A percentile compares a stretch with the other conserved stretches of the same genome.
phyloP scores from a whole-genome alignment of 2,113 vertebrate genomes.

The Oryzias curvinotus region DNA sequence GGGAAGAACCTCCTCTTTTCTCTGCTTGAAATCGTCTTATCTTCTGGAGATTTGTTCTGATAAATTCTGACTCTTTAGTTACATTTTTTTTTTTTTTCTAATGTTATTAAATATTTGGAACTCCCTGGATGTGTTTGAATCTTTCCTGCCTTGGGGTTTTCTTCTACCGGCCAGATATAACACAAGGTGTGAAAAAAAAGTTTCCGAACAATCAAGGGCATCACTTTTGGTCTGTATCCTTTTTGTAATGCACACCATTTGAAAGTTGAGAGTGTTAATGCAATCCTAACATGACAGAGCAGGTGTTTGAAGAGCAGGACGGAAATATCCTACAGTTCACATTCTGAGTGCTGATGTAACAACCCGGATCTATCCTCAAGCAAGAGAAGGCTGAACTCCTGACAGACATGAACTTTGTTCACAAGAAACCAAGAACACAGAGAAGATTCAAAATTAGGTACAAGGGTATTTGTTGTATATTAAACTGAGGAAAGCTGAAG shows the following conservation, averaged over 20 bases:
- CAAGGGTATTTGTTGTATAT: too few relatives aligned
- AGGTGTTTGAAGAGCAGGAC: constrained; percentile 17
- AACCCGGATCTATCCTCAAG: constrained; percentile 12
- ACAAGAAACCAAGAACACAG: not conserved
- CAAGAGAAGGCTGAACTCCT: not conserved
- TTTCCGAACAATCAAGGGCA: constrained; percentile 13
- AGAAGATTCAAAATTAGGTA: not conserved
- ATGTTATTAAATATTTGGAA: not conserved
- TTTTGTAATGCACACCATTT: constrained; percentile 6
- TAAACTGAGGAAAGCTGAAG: too few relatives aligned
- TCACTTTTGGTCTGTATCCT: not conserved
- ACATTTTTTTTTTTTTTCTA: not conserved
- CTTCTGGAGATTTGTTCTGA: too few relatives aligned
- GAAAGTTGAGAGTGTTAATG: constrained; percentile 11
- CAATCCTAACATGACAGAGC: constrained; percentile 6
- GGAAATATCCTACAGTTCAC: constrained; percentile 12
- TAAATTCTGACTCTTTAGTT: too few relatives aligned
- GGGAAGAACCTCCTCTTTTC: too few relatives aligned
- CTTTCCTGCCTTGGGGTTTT: too few relatives aligned
- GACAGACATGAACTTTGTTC: not conserved
- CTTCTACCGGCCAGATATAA: not conserved
- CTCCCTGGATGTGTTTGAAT: too few relatives aligned
- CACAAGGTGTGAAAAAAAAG: not conserved
- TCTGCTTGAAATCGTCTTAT: too few relatives aligned
- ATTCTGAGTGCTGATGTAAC: constrained; percentile 19